These are phyloP conservation scores for Boloria euphrosyne DNA, from an alignment of 2,888 invertebrate species.

Conservation along the genomic window DNA sequence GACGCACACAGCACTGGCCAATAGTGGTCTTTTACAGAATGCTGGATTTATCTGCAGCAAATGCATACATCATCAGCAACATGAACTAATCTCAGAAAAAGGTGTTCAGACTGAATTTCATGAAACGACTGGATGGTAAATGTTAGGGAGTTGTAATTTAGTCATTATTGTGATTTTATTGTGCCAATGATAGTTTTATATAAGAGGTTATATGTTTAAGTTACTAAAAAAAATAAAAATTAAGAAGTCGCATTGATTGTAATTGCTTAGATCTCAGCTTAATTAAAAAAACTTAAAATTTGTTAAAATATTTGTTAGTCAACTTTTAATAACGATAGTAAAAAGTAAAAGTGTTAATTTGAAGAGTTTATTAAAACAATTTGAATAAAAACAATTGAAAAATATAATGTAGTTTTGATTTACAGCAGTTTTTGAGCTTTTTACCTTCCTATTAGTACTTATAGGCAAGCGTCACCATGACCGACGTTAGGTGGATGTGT, in stretches of 20 bases:
- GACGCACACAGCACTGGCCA: constrained; percentile 30
- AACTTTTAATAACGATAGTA: too few relatives aligned
- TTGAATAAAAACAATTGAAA: constrained; percentile 7
- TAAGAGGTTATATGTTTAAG: too few relatives aligned
- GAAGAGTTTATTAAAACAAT: too few relatives aligned
- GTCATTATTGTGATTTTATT: not conserved
- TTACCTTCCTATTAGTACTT: constrained; percentile 5
- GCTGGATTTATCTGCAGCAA: constrained; percentile 27
- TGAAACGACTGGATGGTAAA: constrained; percentile 27
- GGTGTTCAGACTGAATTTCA: constrained; percentile 23
- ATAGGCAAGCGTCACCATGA: not conserved
- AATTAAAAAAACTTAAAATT: too few relatives aligned
- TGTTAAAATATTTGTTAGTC: too few relatives aligned
- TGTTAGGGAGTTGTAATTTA: constrained; percentile 8
- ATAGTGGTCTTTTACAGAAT: constrained; percentile 32
- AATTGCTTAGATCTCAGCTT: too few relatives aligned
- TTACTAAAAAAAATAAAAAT: too few relatives aligned
- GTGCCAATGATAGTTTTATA: not conserved
- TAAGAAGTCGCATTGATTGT: too few relatives aligned
- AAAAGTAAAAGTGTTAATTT: too few relatives aligned
- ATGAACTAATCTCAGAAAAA: constrained; percentile 15
- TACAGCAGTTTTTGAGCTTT: not conserved
- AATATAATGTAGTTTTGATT: constrained; percentile 5
- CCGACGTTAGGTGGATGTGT: too few relatives aligned
- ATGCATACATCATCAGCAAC: constrained; percentile 27